Conservation (phyloP, 2,113 vertebrate species). For the Emydura subglobosa region DNA sequence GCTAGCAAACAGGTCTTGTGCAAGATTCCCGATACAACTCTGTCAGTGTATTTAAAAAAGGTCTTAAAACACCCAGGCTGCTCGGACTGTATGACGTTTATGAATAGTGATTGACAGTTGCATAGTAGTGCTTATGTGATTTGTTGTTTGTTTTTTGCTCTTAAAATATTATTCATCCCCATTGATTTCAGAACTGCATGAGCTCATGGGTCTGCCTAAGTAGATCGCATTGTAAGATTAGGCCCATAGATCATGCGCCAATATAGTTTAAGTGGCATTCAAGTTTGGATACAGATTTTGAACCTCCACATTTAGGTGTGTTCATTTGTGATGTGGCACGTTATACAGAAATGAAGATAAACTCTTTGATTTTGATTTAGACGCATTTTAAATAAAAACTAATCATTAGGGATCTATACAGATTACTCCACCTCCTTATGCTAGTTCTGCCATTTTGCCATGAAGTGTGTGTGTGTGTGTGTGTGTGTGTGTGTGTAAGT, state of each 20-base stretch:
- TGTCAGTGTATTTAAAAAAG: background rate
- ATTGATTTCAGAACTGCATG: background rate
- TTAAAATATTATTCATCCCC: background rate
- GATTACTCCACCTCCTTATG: background rate
- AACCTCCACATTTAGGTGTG: background rate
- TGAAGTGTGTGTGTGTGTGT: background rate
- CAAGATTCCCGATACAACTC: background rate
- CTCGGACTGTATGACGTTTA: background rate
- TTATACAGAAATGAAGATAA: background rate
- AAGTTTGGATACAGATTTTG: background rate
- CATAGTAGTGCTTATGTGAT: background rate
- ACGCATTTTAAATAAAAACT: background rate
- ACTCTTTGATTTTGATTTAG: background rate
- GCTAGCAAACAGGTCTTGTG: background rate
- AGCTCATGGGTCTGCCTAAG: background rate
- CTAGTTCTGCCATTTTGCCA: background rate
- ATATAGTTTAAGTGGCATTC: background rate
- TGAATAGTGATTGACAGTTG: background rate
- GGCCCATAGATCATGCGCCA: background rate
- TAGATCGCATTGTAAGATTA: background rate
- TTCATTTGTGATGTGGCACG: background rate
- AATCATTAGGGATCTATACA: background rate
- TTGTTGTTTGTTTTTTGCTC: background rate
- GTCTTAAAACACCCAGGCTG: background rate
- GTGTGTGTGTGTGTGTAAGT: too few relatives aligned